Evolutionary conservation across 2,797 vertebrate genomes (phyloP).

Genomic region (Chaetodon trifasciatus): DNA sequence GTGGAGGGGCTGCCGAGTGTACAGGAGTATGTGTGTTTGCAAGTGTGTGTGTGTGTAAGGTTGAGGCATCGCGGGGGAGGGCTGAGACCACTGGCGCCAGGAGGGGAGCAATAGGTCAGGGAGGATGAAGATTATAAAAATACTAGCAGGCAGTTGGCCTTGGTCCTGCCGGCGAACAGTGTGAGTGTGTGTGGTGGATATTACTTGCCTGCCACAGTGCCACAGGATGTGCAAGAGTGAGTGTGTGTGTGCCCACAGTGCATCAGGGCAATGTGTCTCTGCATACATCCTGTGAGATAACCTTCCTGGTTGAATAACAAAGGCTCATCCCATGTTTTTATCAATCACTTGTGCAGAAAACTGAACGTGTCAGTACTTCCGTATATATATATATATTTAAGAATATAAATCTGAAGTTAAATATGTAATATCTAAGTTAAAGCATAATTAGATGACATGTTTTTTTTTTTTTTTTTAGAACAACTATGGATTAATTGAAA

Average conservation of each 20-base stretch:
- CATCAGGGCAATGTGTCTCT: slow-evolving; percentile 42
- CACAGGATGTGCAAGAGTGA: slow-evolving; percentile 67
- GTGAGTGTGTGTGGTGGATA: slow-evolving; percentile 68
- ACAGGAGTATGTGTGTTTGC: slow-evolving; percentile 69
- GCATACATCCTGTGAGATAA: slow-evolving; percentile 66
- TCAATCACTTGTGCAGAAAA: not conserved
- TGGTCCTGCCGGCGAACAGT: slow-evolving; percentile 71
- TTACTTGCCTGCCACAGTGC: slow-evolving; percentile 53
- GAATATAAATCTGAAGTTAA: not conserved
- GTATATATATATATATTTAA: no score
- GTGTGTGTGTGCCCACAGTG: slow-evolving; percentile 32
- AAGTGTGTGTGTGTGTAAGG: slow-evolving; percentile 51
- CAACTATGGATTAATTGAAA: not conserved
- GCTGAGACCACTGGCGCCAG: slow-evolving; percentile 88
- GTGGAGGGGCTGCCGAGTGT: slow-evolving; percentile 76
- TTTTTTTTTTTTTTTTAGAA: not conserved
- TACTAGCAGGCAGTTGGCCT: slow-evolving; percentile 87
- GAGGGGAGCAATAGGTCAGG: slow-evolving; percentile 88
- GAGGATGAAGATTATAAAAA: slow-evolving; percentile 90
- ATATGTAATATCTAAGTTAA: not conserved
- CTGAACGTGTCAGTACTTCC: not conserved
- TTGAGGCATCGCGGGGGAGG: slow-evolving; percentile 72
- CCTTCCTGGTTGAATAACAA: slow-evolving; percentile 58
- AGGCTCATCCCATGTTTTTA: slow-evolving; percentile 28
- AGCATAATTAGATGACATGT: not conserved